Base-by-base conservation (phyloP, 2,797 vertebrate species). In the Thalassophryne amazonica region DNA sequence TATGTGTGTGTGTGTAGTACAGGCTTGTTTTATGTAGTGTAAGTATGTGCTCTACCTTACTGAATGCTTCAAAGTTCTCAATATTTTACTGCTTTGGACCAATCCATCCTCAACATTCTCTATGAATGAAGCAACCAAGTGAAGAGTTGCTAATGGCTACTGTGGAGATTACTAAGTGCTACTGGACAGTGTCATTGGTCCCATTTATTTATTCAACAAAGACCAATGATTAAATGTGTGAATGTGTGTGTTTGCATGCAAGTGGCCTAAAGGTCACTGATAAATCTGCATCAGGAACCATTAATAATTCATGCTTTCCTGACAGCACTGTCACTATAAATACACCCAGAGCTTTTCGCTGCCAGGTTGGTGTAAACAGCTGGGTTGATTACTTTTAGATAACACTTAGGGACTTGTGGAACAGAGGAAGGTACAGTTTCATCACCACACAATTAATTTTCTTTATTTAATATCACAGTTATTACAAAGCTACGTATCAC, bases 291-390 rank as follows among this genome's bases (percentile, higher is more conserved):
- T 78, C 67, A 59, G 59, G 56, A 78, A 12, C 71, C 62, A 87
- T 89, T 73, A 88, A 89, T 89, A 84, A 88, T 90, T 87, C 76
- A 88, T 80, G 53, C 47, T 40, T 64, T 85, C 84, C 78, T 58
- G 51, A 85, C 78, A 61, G 66, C 47, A 54, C 80, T 76, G 70
- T 72, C 68, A 58, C 79, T 86, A 86, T 84, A 87, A 87, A 89
- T 88, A 88, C 53, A 61, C 53, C 22, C 33, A 21, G 40, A 67
- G 56, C 62, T 59, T 46, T 62, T 43, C 27, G 54, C 76, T 66
- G 80, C 80, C 64, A 59, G 40, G 56, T 52, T 18, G 61, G 54
- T 31, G 40, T 40, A 49, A 66, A 78, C 73, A 74, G 63, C 61
- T 73, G 39, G 72, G 82, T 77, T 43, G 58, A 84, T 85, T 82